phyloP scores from a whole-genome alignment of 2,888 invertebrate genomes.

The Zaprionus obscuricornis region DNA sequence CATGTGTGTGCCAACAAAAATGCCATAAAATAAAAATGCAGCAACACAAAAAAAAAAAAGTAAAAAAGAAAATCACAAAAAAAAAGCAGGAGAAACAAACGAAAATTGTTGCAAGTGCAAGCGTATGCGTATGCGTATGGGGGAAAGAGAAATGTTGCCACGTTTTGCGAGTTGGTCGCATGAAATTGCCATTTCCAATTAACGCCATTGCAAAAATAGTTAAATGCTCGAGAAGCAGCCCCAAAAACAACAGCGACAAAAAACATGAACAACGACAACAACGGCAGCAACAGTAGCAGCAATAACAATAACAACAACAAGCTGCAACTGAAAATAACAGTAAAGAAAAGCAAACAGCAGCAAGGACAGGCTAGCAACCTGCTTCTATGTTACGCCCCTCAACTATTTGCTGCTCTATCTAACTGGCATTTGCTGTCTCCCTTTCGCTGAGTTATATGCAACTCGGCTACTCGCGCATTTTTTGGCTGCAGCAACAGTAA shows the following conservation, averaged over 20 bases:
- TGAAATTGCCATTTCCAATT: constrained; percentile 81
- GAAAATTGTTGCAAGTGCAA: constrained; percentile 50
- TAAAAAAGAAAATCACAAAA: not conserved
- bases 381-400: not conserved
- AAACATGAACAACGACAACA: constrained; percentile 36
- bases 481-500: constrained; percentile 22
- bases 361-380: too few species aligned
- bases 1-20: constrained; percentile 41
- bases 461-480: constrained; percentile 45
- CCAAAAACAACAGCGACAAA: constrained; percentile 45
- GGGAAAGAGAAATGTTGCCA: constrained; percentile 34
- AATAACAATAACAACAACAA: not conserved
- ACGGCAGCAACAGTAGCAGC: constrained; percentile 25
- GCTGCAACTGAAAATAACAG: too few species aligned
- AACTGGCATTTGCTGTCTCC: not conserved
- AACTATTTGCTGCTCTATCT: not conserved
- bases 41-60: constrained; percentile 15
- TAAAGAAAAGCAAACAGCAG: too few species aligned
- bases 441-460: constrained; percentile 14
- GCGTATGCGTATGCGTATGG: constrained; percentile 1
- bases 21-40: constrained; percentile 66
- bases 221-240: constrained; percentile 60
- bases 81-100: not conserved
- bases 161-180: constrained; percentile 47
- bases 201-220: constrained; percentile 79